A percentile compares a stretch with the other conserved stretches of the same genome.
Conservation (phyloP, 2,113 vertebrate genomes). For the Axis porcinus region DNA sequence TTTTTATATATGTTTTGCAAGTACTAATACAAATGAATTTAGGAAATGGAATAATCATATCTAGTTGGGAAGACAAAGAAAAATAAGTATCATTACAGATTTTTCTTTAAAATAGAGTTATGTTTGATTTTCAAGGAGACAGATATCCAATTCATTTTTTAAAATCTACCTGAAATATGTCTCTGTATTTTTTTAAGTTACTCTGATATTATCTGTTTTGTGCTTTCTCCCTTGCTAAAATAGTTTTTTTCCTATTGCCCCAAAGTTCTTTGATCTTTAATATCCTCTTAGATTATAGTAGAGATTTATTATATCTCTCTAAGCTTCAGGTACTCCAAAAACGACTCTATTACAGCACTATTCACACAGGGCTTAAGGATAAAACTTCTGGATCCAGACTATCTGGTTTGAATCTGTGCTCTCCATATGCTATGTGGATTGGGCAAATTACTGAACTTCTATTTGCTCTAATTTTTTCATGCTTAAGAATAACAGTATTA, state of each 20-base stretch:
- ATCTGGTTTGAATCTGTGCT: not conserved
- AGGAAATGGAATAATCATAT: not conserved
- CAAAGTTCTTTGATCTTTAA: not conserved
- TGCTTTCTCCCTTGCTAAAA: not conserved
- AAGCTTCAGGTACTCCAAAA: not conserved
- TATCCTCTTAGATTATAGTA: not conserved
- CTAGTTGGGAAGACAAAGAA: not conserved
- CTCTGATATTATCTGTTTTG: not conserved
- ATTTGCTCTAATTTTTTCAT: not conserved
- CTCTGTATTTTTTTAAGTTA: not conserved
- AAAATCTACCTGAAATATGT: not conserved
- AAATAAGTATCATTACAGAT: not conserved
- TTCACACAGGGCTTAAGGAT: not conserved
- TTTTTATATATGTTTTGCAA: not conserved
- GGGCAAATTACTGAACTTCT: not conserved
- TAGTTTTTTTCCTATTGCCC: not conserved
- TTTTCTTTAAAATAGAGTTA: not conserved
- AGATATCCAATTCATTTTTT: not conserved
- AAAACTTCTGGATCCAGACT: not conserved
- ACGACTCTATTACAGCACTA: not conserved
- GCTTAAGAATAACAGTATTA: not conserved
- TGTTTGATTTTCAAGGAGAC: not conserved
- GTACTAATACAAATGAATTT: not conserved
- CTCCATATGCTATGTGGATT: not conserved
- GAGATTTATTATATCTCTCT: not conserved